Percentiles rank a stretch among this genome's conserved stretches.
These are phyloP conservation scores for Charadrius vociferus DNA, from an alignment of 2,113 vertebrate species.

Conservation along the genomic window DNA sequence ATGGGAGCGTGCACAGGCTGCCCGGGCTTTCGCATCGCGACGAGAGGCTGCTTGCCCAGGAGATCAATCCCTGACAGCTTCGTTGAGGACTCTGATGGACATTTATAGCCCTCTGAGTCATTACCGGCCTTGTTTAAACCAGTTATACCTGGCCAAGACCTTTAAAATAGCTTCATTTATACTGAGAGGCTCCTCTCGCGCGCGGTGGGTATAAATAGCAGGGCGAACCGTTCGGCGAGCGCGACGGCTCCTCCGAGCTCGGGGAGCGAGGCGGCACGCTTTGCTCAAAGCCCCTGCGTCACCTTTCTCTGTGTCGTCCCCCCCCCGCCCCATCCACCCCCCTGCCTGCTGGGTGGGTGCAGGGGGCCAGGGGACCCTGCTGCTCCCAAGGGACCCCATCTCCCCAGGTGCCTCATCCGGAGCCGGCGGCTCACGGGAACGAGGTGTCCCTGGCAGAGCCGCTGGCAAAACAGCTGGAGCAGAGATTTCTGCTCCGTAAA, in stretches of 20 bases:
- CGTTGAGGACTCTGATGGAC: background rate
- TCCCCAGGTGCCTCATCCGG: background rate
- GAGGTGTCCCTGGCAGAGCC: background rate
- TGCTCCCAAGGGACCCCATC: background rate
- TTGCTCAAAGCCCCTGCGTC: background rate
- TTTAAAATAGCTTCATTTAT: conserved; percentile 71
- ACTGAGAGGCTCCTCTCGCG: background rate
- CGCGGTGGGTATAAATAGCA: conserved; percentile 50
- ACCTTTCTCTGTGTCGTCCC: background rate
- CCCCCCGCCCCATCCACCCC: fast-evolving
- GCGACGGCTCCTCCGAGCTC: background rate
- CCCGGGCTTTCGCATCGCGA: background rate
- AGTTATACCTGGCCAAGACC: conserved; percentile 69
- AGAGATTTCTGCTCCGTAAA: background rate
- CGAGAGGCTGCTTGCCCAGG: background rate
- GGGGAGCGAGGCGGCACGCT: fast-evolving
- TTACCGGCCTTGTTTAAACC: conserved; percentile 61
- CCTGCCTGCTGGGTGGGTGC: too few relatives aligned
- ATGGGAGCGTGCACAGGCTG: fast-evolving
- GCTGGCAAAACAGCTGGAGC: background rate
- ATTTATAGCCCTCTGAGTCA: conserved; percentile 69
- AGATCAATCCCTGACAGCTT: conserved; percentile 11
- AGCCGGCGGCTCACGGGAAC: fast-evolving
- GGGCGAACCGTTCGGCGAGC: background rate
- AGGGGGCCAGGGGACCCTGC: background rate